Conservation (phyloP, 2,113 vertebrate species). For the Drymodes brunneopygia region DNA sequence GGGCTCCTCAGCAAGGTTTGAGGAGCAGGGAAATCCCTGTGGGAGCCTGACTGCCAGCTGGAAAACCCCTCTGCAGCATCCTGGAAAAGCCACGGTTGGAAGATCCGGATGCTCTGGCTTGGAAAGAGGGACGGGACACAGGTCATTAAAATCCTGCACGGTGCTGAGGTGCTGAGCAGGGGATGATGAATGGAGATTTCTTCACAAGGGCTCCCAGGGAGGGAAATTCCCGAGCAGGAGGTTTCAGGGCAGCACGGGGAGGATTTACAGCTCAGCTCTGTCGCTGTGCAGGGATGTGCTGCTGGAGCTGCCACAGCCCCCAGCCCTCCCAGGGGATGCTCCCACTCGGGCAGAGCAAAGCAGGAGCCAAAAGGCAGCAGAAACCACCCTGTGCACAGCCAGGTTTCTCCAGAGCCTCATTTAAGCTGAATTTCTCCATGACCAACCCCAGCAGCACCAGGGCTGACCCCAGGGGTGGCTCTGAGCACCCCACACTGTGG, state of each 20-base stretch:
- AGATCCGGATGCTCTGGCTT: background rate
- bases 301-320: background rate
- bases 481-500: background rate
- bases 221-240: background rate
- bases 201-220: rapidly evolving
- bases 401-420: background rate
- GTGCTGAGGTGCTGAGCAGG: background rate
- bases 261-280: background rate
- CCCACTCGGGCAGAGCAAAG: background rate
- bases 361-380: background rate
- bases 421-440: background rate
- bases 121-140: background rate
- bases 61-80: background rate
- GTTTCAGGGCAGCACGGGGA: background rate
- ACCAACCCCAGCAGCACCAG: background rate
- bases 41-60: background rate
- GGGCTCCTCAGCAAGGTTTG: background rate
- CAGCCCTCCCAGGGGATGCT: background rate
- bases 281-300: rapidly evolving
- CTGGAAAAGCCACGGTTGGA: background rate
- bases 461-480: rapidly evolving
- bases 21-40: background rate
- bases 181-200: background rate
- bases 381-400: background rate
- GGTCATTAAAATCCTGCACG: background rate